phyloP scores from a whole-genome alignment of 2,888 invertebrate species.

The Dyspetes luteomarginatus region DNA sequence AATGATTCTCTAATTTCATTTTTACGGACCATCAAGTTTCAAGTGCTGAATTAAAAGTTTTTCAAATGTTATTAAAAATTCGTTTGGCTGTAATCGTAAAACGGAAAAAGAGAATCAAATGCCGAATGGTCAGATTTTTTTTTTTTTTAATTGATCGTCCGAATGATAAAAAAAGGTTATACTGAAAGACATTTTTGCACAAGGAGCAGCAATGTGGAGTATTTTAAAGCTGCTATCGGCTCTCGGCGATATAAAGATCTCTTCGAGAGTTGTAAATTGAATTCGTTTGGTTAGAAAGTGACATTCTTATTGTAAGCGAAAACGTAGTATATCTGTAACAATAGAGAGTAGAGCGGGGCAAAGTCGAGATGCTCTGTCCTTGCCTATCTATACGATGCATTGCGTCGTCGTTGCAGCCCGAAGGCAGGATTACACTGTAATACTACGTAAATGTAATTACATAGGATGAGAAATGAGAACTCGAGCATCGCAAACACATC shows the following conservation, averaged over 20 bases:
- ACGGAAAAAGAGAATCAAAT: no score
- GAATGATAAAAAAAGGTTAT: constrained; percentile 52
- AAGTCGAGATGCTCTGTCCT: constrained; percentile 33
- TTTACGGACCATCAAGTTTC: no score
- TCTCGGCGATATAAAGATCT: constrained; percentile 36
- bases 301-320: constrained; percentile 19
- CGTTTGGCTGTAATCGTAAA: no score
- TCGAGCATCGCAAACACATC: background rate
- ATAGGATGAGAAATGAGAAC: background rate
- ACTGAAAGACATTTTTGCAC: no score
- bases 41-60: no score
- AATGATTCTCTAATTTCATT: no score
- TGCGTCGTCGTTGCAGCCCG: constrained; percentile 24
- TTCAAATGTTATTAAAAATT: no score
- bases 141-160: no score
- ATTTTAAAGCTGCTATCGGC: constrained; percentile 25
- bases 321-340: background rate
- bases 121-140: no score
- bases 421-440: background rate
- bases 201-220: constrained; percentile 47
- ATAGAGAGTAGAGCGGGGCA: background rate
- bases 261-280: constrained; percentile 41
- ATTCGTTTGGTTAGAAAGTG: constrained; percentile 66
- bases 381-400: background rate
- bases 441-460: background rate